Evolutionary conservation across 2,888 invertebrate species (phyloP).

Genomic region (Lepidocyrtoides sp.): DNA sequence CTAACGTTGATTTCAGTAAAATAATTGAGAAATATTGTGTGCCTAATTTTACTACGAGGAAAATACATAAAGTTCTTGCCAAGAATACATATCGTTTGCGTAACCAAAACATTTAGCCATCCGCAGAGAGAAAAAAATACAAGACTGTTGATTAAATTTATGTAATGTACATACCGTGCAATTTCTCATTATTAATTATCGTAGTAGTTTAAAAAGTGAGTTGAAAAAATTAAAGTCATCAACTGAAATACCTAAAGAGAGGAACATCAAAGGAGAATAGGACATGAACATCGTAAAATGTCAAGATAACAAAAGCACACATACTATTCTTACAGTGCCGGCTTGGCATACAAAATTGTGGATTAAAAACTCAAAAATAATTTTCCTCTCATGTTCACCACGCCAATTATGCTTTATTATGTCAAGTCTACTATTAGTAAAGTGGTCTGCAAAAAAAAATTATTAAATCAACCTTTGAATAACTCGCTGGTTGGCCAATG

Average conservation of each 20-base stretch:
- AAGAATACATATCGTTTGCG: background rate
- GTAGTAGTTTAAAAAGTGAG: background rate
- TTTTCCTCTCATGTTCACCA: background rate
- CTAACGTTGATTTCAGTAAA: slow-evolving; percentile 6
- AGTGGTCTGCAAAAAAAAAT: background rate
- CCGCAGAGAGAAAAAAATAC: background rate
- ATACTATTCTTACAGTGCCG: too few relatives aligned
- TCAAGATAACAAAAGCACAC: background rate
- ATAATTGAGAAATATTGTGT: slow-evolving; percentile 40
- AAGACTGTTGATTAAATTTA: slow-evolving; percentile 1
- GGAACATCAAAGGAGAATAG: background rate
- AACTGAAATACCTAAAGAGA: background rate
- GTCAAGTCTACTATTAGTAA: background rate
- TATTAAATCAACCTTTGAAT: too few relatives aligned
- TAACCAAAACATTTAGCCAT: background rate
- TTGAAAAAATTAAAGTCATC: background rate
- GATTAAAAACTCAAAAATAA: background rate
- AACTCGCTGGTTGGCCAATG: too few relatives aligned
- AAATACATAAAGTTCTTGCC: too few relatives aligned
- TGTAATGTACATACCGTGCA: background rate
- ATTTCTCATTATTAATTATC: background rate
- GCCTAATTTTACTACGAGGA: background rate
- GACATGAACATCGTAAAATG: background rate
- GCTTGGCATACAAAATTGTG: background rate
- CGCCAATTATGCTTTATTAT: background rate